Base-by-base conservation (phyloP, 2,888 invertebrate genomes). In the Ligdia adustata region DNA sequence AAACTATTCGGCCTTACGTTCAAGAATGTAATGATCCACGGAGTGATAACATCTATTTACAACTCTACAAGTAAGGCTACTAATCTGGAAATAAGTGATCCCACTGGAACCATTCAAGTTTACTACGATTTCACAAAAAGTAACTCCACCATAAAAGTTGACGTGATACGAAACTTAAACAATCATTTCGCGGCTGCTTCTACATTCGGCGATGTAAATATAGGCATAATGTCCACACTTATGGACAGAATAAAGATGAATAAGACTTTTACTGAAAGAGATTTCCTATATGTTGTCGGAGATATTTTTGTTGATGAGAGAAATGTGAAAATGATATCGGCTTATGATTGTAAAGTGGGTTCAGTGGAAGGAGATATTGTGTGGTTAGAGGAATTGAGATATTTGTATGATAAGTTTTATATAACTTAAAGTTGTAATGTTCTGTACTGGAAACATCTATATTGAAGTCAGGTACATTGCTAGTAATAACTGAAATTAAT, bases 11-110 rank as follows among this genome's bases (percentile, higher is more conserved):
- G 76, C 0, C 29, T 78, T 6, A 75, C 68, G 39, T 88, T 89
- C 57, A 90, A 90, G 65, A 89, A 89, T 48, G 57, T 88, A 5
- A 84, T 80, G 79, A 68, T 90, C 41, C 85, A 89, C 14, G 89
- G 89, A 0, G 75, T 86, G 3, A 66, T 87, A 5, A 89, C 88
- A 3, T 64, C 79, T 12, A 59, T 83, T 31, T 80, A 76, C 61
- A 86, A 84, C 55, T 71, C 60, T 27, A 66, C 62, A 11, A 56
- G 38, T 11, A 65, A 49, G 12, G 22, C 70, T 2, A 73, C 70
- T 0, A 83, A 86, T 56, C 60, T 87, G 13, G 87, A 90, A 64
- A 47, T 90, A 3, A 83, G 80, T 18, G 90, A 89, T 56, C 74
- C 84, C 0, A 88, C 89, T 1, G 89, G 83, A 1, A 73, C 79